Conservation (phyloP, 2,888 invertebrate genomes). For the Creontiades dilutus region DNA sequence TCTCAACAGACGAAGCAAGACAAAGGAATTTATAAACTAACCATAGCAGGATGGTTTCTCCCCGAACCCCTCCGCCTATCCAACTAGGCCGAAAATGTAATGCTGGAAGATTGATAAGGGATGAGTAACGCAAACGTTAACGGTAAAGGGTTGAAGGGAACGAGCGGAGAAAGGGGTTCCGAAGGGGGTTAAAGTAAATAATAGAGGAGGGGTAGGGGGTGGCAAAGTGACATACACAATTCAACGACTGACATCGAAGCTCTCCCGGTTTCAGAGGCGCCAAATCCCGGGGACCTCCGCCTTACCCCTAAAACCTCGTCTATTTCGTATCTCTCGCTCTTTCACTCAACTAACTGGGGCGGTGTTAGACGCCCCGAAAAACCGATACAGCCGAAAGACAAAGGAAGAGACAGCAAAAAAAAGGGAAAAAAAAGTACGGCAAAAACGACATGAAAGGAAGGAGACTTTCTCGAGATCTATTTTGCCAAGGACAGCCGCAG, state of each 20-base stretch:
- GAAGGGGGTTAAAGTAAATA: constrained; percentile 30
- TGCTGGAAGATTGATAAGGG: constrained; percentile 53
- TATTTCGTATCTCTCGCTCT: neutral
- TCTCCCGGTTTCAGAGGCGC: constrained; percentile 42
- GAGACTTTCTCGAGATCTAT: constrained; percentile 1
- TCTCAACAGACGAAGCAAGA: neutral
- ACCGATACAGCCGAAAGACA: constrained; percentile 11
- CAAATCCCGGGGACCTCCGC: constrained; percentile 13
- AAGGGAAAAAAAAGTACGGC: neutral
- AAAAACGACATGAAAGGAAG: neutral
- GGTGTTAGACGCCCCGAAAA: neutral
- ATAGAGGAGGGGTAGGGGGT: constrained; percentile 29
- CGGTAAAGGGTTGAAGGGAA: constrained; percentile 49
- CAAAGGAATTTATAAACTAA: constrained; percentile 17
- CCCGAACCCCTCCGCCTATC: neutral
- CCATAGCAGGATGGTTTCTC: neutral
- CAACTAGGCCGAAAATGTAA: neutral
- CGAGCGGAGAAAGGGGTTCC: neutral
- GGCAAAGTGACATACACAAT: constrained; percentile 54
- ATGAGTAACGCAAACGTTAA: constrained; percentile 32
- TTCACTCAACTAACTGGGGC: constrained; percentile 12
- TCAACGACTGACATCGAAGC: constrained; percentile 43
- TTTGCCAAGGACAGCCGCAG: neutral
- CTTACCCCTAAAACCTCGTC: neutral
- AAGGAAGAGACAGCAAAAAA: neutral